Conservation (phyloP, 1,140 invertebrate genomes). For the Scylla paramamosain region DNA sequence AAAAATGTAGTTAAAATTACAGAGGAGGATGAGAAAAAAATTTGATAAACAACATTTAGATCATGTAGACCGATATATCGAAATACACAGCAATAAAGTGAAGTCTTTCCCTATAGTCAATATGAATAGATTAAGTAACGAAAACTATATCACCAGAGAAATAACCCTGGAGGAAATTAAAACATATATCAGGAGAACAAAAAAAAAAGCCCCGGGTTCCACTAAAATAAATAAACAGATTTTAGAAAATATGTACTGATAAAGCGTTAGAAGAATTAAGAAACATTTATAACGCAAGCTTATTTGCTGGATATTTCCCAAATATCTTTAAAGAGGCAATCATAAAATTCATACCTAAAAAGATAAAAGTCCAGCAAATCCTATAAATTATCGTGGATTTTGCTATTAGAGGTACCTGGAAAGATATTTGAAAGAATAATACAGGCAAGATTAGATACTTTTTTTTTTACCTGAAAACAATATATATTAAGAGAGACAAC, state of each 20-base stretch:
- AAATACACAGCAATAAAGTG: not conserved
- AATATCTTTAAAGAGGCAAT: not conserved
- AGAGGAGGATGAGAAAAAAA: too few relatives aligned
- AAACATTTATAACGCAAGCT: not conserved
- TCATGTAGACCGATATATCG: not conserved
- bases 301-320: not conserved
- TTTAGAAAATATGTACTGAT: not conserved
- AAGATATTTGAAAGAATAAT: not conserved
- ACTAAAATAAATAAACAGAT: not conserved
- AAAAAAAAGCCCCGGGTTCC: not conserved
- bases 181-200: not conserved
- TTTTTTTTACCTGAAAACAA: not conserved
- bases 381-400: conserved; percentile 22
- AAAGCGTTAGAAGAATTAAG: not conserved
- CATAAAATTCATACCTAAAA: not conserved
- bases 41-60: too few relatives aligned
- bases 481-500: not conserved
- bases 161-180: too few relatives aligned
- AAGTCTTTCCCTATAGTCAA: not conserved
- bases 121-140: too few relatives aligned
- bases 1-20: too few relatives aligned
- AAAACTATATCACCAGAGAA: too few relatives aligned
- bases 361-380: not conserved
- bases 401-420: not conserved
- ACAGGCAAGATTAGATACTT: not conserved